Conservation (phyloP, 2,113 vertebrate genomes). For the Corynorhinus townsendii region DNA sequence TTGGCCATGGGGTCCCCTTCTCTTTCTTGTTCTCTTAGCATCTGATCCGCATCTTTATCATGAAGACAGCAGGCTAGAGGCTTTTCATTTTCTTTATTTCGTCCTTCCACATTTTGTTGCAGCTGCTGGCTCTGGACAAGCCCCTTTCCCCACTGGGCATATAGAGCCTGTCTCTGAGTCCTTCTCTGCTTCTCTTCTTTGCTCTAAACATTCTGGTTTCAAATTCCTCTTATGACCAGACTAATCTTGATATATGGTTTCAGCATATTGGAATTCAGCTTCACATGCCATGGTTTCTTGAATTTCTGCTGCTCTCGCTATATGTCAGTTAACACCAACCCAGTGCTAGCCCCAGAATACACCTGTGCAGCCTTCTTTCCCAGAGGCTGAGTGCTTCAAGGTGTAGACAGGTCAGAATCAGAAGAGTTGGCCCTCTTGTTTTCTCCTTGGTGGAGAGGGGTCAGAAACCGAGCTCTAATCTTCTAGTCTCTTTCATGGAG, state of each 20-base stretch:
- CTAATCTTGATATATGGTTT: conserved; percentile 93
- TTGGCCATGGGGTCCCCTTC: conserved; percentile 96
- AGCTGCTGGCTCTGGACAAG: conserved; percentile 89
- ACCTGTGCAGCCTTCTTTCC: conserved; percentile 69
- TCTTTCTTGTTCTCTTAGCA: conserved; percentile 92
- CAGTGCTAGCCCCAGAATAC: conserved; percentile 87
- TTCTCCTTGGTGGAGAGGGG: conserved; percentile 77
- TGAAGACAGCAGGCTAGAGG: conserved; percentile 91
- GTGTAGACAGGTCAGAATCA: conserved; percentile 74
- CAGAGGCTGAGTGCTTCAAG: conserved; percentile 60
- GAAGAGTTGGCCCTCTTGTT: conserved; percentile 61
- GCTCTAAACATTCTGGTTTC: conserved; percentile 85
- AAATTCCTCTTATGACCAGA: conserved; percentile 89
- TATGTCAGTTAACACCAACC: conserved; percentile 88
- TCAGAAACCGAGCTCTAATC: conserved; percentile 73
- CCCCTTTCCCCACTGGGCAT: conserved; percentile 93
- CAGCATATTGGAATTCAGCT: conserved; percentile 86
- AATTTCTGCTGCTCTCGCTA: conserved; percentile 88
- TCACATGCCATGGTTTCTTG: conserved; percentile 82
- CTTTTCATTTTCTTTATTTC: conserved; percentile 90
- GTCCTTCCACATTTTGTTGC: conserved; percentile 90
- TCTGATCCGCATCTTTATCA: conserved; percentile 91
- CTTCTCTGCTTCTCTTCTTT: conserved; percentile 84
- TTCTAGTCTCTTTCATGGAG: conserved; percentile 60
- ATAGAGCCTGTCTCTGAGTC: conserved; percentile 89